These are phyloP conservation scores for Orthonevra nobilis DNA, from an alignment of 2,888 invertebrate species.

Conservation along the genomic window DNA sequence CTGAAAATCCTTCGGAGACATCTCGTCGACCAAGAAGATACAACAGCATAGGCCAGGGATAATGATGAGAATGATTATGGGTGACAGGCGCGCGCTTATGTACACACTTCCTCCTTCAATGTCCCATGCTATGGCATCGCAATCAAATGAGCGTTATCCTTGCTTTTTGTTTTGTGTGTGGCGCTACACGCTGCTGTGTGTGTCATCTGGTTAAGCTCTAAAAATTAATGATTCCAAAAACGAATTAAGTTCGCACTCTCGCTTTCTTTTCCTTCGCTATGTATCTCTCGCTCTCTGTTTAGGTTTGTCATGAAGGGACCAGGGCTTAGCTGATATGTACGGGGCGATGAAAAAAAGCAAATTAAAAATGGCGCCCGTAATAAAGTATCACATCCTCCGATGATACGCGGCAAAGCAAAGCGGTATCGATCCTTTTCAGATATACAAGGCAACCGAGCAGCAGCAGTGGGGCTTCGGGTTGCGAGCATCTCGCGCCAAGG, in stretches of 20 bases:
- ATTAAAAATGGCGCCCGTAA: slow-evolving; percentile 67
- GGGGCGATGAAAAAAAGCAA: slow-evolving; percentile 23
- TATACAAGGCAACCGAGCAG: slow-evolving; percentile 37
- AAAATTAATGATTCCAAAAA: slow-evolving; percentile 78
- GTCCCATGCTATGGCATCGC: neutral
- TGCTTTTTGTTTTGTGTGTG: slow-evolving; percentile 58
- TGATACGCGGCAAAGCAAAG: slow-evolving; percentile 21
- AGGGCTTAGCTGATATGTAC: slow-evolving; percentile 10
- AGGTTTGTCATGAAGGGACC: neutral
- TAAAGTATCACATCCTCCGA: slow-evolving; percentile 55
- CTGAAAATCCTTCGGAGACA: slow-evolving; percentile 44
- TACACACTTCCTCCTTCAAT: slow-evolving; percentile 15
- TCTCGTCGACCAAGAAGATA: slow-evolving; percentile 40
- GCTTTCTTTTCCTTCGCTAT: too few relatives aligned
- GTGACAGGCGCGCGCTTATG: slow-evolving; percentile 62
- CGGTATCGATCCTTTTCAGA: slow-evolving; percentile 58
- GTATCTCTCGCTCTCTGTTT: neutral
- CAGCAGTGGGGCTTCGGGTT: neutral
- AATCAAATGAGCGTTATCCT: slow-evolving; percentile 60
- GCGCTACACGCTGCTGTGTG: slow-evolving; percentile 70
- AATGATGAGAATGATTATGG: slow-evolving; percentile 68
- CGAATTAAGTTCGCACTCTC: slow-evolving; percentile 62
- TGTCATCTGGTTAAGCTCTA: slow-evolving; percentile 80
- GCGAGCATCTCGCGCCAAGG: neutral
- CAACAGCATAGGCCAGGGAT: slow-evolving; percentile 43